phyloP scores from a whole-genome alignment of 2,888 invertebrate species.

The Metallyticus violacea region DNA sequence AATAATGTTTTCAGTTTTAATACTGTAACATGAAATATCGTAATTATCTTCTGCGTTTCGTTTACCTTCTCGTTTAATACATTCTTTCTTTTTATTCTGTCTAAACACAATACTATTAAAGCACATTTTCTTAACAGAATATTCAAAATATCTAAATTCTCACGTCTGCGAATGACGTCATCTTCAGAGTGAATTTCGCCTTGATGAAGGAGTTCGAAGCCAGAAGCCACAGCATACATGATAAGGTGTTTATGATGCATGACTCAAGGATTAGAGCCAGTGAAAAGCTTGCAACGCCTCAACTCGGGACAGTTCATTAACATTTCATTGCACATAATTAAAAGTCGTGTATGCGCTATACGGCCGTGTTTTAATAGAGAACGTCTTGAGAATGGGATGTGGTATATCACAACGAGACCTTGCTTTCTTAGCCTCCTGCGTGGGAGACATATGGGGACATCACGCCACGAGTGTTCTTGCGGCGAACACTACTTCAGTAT shows the following conservation, averaged over 20 bases:
- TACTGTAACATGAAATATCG: no score
- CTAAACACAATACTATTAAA: no score
- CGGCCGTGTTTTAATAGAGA: neutral
- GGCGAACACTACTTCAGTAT: neutral
- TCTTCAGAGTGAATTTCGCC: neutral
- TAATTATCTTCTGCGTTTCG: no score
- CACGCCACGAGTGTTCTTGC: neutral
- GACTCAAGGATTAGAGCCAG: neutral
- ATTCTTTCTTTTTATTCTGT: no score
- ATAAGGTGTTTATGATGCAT: neutral
- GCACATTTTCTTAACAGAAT: no score
- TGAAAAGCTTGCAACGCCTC: neutral
- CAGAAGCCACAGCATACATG: neutral
- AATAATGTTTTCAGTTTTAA: no score
- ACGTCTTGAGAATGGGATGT: neutral
- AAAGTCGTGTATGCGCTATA: neutral
- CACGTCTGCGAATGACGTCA: neutral
- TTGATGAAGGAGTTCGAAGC: neutral
- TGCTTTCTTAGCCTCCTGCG: neutral
- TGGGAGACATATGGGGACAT: no score
- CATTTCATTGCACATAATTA: neutral
- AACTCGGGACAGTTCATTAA: neutral
- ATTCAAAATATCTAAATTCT: no score
- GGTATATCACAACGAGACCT: no score
- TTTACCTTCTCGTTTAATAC: no score